These are phyloP conservation scores for Oreohelix idahoensis DNA, from an alignment of 1,140 invertebrate species.

Conservation along the genomic window DNA sequence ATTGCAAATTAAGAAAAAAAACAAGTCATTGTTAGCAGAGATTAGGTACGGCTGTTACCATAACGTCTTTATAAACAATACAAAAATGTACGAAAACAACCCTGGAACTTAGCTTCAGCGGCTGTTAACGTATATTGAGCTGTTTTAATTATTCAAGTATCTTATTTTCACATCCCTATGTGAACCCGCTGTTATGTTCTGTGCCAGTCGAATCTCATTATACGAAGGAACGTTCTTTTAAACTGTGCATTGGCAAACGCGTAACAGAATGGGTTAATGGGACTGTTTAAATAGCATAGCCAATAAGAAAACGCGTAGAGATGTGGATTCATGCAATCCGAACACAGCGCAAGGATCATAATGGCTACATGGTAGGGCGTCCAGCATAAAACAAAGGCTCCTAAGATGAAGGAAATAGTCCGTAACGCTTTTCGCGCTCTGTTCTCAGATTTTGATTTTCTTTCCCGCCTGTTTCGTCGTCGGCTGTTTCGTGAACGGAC, in stretches of 20 bases:
- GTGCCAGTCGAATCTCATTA: conserved; percentile 69
- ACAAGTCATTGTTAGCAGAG: too few relatives aligned
- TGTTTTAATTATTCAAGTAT: too few relatives aligned
- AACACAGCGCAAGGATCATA: conserved; percentile 94
- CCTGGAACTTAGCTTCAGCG: too few relatives aligned
- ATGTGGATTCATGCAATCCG: conserved; percentile 87
- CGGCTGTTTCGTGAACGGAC: conserved; percentile 57
- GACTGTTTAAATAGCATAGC: conserved; percentile 98
- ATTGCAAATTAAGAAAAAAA: too few relatives aligned
- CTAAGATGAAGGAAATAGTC: conserved; percentile 98
- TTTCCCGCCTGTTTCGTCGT: conserved; percentile 74
- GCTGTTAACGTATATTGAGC: too few relatives aligned
- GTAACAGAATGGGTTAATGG: conserved; percentile 99
- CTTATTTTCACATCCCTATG: background rate
- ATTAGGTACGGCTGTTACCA: too few relatives aligned
- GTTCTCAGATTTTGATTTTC: conserved; percentile 97
- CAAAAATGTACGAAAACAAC: too few relatives aligned
- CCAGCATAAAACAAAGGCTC: conserved; percentile 98
- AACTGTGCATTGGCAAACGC: conserved; percentile 99
- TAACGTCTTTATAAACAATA: too few relatives aligned
- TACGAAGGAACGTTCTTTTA: conserved; percentile 91
- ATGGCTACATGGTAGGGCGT: conserved; percentile 97
- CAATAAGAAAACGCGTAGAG: conserved; percentile 99
- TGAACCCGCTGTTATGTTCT: conserved; percentile 53
- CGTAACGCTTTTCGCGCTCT: conserved; percentile 96